Evolutionary conservation across 2,797 vertebrate genomes (phyloP).

Genomic region (Mus spretus): DNA sequence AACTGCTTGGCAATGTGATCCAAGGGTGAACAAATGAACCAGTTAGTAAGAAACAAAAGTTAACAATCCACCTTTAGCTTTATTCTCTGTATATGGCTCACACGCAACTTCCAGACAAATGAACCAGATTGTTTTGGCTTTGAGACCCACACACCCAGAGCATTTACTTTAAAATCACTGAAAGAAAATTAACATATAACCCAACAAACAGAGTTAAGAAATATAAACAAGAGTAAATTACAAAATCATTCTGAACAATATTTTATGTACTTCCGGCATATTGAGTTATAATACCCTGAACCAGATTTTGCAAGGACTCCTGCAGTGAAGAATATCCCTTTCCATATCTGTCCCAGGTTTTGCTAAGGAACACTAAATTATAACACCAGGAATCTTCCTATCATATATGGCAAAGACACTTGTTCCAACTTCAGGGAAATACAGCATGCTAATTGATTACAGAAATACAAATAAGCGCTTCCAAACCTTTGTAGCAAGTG

Average conservation of each 20-base stretch:
- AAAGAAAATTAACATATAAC: neutral
- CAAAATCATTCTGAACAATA: neutral
- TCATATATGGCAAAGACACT: neutral
- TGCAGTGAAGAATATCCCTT: neutral
- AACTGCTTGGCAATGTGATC: neutral
- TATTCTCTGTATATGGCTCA: neutral
- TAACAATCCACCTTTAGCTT: neutral
- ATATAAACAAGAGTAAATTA: conserved; percentile 26
- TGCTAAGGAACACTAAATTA: neutral
- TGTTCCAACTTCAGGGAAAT: neutral
- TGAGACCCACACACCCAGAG: neutral
- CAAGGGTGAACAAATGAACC: neutral
- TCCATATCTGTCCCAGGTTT: neutral
- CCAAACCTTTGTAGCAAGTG: neutral
- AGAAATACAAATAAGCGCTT: neutral
- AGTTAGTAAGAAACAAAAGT: neutral
- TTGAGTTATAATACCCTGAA: neutral
- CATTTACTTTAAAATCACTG: conserved; percentile 8
- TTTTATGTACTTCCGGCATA: neutral
- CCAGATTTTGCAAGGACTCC: neutral
- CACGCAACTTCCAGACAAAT: neutral
- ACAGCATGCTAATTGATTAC: neutral
- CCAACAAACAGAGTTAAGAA: neutral
- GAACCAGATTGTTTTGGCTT: neutral
- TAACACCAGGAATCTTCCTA: neutral